Conservation (phyloP, 2,888 invertebrate genomes). For the Lutraria lutraria region DNA sequence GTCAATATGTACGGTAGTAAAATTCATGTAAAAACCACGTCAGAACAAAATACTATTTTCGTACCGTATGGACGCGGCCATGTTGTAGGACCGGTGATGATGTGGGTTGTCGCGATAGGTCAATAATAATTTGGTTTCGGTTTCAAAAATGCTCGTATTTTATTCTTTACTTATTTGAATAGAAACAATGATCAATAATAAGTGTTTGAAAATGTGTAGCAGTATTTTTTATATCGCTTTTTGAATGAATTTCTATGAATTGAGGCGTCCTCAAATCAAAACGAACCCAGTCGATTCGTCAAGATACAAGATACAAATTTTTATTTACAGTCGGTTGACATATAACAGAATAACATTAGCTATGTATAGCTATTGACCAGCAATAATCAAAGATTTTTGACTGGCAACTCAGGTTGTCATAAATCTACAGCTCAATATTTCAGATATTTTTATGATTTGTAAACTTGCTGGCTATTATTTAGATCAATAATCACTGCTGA, state of each 20-base stretch:
- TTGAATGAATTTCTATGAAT: neutral
- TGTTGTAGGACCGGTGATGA: constrained; percentile 76
- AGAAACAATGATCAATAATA: neutral
- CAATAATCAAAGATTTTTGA: no score
- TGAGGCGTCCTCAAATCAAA: neutral
- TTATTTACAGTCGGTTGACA: no score
- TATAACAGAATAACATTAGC: no score
- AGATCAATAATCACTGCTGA: no score
- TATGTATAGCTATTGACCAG: no score
- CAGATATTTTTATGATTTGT: no score
- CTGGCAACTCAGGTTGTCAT: no score
- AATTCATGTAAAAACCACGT: constrained; percentile 4
- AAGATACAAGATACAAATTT: no score
- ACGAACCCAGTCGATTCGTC: neutral
- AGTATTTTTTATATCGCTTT: neutral
- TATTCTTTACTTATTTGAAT: neutral
- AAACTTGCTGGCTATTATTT: no score
- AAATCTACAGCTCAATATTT: no score
- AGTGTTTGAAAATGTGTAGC: neutral
- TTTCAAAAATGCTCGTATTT: neutral
- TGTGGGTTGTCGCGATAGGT: constrained; percentile 78
- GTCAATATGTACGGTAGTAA: neutral
- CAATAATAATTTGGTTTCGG: constrained; percentile 47
- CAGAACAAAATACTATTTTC: constrained; percentile 28
- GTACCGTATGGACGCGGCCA: constrained; percentile 80